Evolutionary conservation across 1,140 invertebrate genomes (phyloP).

Genomic region (Mamestra configurata): DNA sequence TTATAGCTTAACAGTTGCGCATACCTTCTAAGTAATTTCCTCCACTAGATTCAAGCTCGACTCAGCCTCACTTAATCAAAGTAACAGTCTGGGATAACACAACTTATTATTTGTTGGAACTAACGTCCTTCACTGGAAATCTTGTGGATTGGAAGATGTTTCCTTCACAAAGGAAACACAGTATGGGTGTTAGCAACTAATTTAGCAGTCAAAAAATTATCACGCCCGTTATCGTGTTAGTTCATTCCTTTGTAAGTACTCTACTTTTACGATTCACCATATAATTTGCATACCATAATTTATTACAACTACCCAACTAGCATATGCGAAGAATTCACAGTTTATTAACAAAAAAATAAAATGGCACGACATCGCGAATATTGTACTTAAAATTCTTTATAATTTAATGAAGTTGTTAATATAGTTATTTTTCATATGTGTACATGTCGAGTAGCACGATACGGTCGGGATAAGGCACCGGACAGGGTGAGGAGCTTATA

Average conservation of each 20-base stretch:
- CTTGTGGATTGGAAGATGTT: no score
- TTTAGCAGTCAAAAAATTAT: background rate
- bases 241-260: background rate
- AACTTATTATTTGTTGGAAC: no score
- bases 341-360: background rate
- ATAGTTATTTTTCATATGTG: background rate
- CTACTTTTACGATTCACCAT: background rate
- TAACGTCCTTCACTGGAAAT: no score
- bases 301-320: background rate
- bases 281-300: slow-evolving; percentile 6
- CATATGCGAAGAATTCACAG: background rate
- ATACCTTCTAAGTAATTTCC: no score
- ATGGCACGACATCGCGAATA: background rate
- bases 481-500: background rate
- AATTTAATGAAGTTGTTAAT: slow-evolving; percentile 18
- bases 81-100: no score
- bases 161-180: no score
- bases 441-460: background rate
- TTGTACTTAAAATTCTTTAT: background rate
- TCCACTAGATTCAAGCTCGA: no score
- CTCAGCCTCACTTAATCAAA: no score
- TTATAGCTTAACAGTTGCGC: no score
- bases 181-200: background rate
- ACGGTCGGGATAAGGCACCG: background rate
- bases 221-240: background rate